Conservation (phyloP, 1,140 invertebrate genomes). For the Macrobrachium rosenbergii region DNA sequence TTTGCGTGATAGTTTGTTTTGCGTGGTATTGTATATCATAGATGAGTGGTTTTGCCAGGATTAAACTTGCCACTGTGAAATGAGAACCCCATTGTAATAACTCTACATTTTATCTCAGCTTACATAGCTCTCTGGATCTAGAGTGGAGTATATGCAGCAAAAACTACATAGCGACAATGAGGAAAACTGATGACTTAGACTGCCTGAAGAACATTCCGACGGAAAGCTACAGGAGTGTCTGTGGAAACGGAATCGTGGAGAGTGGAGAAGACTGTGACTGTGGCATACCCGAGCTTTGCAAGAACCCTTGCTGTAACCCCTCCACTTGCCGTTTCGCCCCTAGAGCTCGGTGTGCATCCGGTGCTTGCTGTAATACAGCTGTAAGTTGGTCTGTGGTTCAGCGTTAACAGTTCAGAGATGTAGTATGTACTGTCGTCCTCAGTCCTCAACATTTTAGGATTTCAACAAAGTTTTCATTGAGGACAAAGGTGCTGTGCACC, state of each 20-base stretch:
- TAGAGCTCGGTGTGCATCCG: slow-evolving; percentile 94
- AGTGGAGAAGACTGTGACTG: slow-evolving; percentile 89
- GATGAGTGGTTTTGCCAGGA: no score
- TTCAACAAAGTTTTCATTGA: no score
- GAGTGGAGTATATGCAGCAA: slow-evolving; percentile 90
- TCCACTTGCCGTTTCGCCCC: slow-evolving; percentile 84
- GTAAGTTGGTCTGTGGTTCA: background rate
- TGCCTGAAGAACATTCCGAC: slow-evolving; percentile 83
- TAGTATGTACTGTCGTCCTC: no score
- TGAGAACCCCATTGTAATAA: background rate
- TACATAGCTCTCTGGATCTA: slow-evolving; percentile 69
- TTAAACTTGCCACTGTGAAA: no score
- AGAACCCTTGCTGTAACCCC: slow-evolving; percentile 91
- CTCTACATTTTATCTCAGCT: background rate
- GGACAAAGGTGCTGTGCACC: no score
- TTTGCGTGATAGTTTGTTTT: no score
- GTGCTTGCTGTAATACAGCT: slow-evolving; percentile 69
- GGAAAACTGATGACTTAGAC: slow-evolving; percentile 96
- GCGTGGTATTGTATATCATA: no score
- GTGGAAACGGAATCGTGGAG: slow-evolving; percentile 96
- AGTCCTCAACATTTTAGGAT: no score
- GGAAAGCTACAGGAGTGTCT: slow-evolving; percentile 85
- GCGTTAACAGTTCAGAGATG: no score
- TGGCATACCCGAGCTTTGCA: slow-evolving; percentile 82
- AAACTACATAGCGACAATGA: slow-evolving; percentile 87